A percentile compares a stretch with the other conserved stretches of the same genome.
Conservation (phyloP, 2,113 vertebrate species). For the Nipponia nippon region DNA sequence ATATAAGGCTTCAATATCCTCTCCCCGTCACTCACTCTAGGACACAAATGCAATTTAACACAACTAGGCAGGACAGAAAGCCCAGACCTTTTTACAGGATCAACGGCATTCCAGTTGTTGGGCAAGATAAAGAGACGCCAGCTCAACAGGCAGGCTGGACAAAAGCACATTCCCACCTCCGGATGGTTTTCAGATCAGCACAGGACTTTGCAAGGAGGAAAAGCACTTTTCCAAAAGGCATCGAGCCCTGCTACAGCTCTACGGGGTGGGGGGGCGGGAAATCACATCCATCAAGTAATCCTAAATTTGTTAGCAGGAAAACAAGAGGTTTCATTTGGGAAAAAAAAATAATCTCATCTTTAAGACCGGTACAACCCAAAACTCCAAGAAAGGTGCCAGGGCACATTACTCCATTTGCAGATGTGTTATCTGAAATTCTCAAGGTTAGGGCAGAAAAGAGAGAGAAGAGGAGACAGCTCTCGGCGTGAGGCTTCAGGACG, state of each 20-base stretch:
- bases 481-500: not conserved
- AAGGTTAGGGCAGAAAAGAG: not conserved
- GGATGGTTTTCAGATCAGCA: not conserved
- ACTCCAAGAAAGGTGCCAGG: not conserved
- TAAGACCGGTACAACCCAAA: not conserved
- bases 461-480: not conserved
- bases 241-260: not conserved
- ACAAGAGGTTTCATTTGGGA: accelerated
- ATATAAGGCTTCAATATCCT: not conserved
- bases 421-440: not conserved
- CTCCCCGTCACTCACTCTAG: not conserved
- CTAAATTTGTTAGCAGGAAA: not conserved
- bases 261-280: accelerated
- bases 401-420: not conserved
- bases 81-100: not conserved
- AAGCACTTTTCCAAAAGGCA: not conserved
- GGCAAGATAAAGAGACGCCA: not conserved
- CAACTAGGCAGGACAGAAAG: conserved; percentile 7
- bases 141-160: not conserved
- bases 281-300: not conserved
- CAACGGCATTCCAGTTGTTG: not conserved
- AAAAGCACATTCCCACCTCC: not conserved
- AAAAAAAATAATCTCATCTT: not conserved
- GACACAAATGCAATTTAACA: conserved; percentile 19
- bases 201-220: not conserved